These are phyloP conservation scores for Platyrinchus mystaceus DNA, from an alignment of 2,797 vertebrate genomes.

Conservation along the genomic window DNA sequence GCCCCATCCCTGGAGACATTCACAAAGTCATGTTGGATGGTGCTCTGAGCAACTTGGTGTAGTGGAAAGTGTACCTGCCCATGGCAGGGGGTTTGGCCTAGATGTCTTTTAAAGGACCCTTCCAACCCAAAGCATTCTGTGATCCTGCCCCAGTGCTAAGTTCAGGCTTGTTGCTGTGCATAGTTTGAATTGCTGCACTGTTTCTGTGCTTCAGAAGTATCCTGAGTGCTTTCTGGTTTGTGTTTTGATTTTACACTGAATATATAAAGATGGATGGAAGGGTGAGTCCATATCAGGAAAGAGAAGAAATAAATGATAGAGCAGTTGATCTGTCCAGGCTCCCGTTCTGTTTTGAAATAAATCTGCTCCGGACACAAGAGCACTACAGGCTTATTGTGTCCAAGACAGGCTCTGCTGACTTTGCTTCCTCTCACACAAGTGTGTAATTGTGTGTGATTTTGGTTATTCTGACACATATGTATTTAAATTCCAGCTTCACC, in stretches of 20 bases:
- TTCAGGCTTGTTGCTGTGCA: neutral
- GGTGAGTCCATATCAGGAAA: accelerated
- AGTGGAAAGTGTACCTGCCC: neutral
- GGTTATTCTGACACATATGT: neutral
- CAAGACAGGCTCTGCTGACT: neutral
- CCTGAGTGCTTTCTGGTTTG: accelerated
- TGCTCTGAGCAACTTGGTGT: accelerated
- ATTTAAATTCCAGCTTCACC: neutral
- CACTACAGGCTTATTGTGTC: accelerated
- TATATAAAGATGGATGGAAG: neutral
- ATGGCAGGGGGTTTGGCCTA: accelerated
- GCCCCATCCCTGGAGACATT: neutral
- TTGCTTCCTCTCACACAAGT: neutral
- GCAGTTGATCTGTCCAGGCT: neutral
- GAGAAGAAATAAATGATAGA: neutral
- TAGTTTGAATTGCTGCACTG: neutral
- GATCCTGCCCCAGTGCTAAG: neutral
- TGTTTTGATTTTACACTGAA: neutral
- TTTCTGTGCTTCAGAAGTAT: neutral
- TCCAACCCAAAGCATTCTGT: neutral
- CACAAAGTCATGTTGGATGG: accelerated
- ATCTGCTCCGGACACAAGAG: neutral
- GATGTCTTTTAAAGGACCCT: neutral
- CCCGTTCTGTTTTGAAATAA: neutral
- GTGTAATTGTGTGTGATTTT: neutral